Evolutionary conservation across 2,888 invertebrate species (phyloP), one percentile per base, ranked within the genome.

Genomic region (Rhagonycha fulva): DNA sequence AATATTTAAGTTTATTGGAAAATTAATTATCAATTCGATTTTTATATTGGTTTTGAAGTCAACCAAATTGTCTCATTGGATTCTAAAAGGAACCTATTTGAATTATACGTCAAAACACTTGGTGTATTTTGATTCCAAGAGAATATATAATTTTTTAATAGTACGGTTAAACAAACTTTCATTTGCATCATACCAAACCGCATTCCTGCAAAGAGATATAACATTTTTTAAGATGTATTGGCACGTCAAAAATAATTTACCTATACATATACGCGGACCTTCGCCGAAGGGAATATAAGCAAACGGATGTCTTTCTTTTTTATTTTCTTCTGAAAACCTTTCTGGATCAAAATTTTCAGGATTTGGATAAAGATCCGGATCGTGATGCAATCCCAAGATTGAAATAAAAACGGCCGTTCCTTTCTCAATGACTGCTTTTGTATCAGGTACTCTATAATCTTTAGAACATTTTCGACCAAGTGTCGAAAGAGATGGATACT

Each of bases 71-170:
- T n/a, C n/a, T n/a, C n/a, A n/a, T n/a, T n/a, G n/a, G n/a, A n/a
- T n/a, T n/a, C n/a, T n/a, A n/a, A n/a, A n/a, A n/a, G 72, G 62
- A 88, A 78, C 7, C 5, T 4, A 1, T 47, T 4, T n/a, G 47
- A 1, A 7, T 4, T 47, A 47, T n/a, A 47, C 1, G 47, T 47
- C n/a, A 47, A 11, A n/a, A n/a, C 7, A 7, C n/a, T n/a, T n/a
- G 47, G 47, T 7, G 47, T 47, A n/a, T 47, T 47, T n/a, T n/a
- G n/a, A n/a, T n/a, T n/a, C n/a, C n/a, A n/a, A n/a, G n/a, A n/a
- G n/a, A n/a, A n/a, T 47, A n/a, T n/a, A n/a, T n/a, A 47, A 47
- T 47, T n/a, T n/a, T 47, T 47, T n/a, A 47, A 2, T 47, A 47
- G 3, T 0, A 11, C 5, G 47, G 47, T 47, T n/a, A 47, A 47